Evolutionary conservation across 2,797 vertebrate species (phyloP), one percentile per base, ranked within the genome.

Genomic region (Sebastes taczanowskii): DNA sequence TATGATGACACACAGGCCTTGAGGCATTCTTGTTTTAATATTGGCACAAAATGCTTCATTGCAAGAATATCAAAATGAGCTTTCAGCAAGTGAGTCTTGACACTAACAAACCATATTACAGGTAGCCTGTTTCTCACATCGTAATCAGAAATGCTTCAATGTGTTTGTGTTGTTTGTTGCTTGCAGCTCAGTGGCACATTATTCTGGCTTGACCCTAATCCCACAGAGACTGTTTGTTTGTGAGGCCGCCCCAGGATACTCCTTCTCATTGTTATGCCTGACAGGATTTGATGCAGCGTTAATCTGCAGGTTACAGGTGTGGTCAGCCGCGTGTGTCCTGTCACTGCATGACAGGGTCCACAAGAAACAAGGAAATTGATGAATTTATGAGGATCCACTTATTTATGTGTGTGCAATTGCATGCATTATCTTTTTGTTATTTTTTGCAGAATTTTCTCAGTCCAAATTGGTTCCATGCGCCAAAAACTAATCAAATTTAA

Each of bases 171-270:
- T 71, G 38, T 82, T 74, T 85, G 72, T 81, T 86, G 75, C 64
- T 74, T 66, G 60, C 70, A 77, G 86, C 82, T 88, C 79, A 82
- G 69, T 82, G 73, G 52, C 82, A 90, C 74, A 60, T 87, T 91
- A 87, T 88, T 87, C 69, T 82, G 74, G 72, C 76, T 62, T 95
- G 94, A 94, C 94, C 94, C 89, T 95, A 95, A 95, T 96, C 95
- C 88, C 76, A n/a, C 70, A 49, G 74, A 76, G 80, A 84, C 52
- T 79, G 52, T 84, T 29, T 88, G 84, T 86, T 65, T 71, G 23
- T 52, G 59, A 18, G 49, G 6, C 53, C 71, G 64, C 11, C 60
- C 46, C 11, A 49, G 55, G 76, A 81, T 82, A 35, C 76, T 84
- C 86, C 60, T 78, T 29, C 64, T 65, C 81, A 83, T 88, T 89